phyloP scores from a whole-genome alignment of 2,888 invertebrate species.

The Phymatocera aterrima region DNA sequence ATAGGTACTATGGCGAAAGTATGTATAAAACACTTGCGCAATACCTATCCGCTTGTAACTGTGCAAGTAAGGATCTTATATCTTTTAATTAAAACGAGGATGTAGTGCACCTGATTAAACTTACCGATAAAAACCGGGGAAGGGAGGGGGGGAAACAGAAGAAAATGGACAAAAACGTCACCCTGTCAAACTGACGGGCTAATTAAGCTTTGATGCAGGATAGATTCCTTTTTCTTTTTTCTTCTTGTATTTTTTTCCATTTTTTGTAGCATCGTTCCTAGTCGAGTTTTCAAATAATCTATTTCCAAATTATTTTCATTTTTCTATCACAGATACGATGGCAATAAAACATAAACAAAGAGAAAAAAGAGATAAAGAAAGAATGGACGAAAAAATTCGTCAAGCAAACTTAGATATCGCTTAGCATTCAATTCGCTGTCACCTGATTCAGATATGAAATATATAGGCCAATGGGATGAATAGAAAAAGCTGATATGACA shows the following conservation, averaged over 20 bases:
- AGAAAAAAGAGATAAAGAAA: no score
- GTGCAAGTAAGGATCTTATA: conserved; percentile 23
- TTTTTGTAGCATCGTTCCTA: no score
- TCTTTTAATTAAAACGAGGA: conserved; percentile 38
- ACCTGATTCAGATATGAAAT: no score
- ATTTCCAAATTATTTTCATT: no score
- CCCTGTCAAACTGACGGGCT: not conserved
- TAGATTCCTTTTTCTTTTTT: no score
- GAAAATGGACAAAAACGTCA: no score
- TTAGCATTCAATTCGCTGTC: not conserved
- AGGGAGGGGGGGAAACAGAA: no score
- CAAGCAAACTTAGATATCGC: not conserved
- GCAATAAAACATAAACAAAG: no score
- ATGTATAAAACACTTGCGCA: conserved; percentile 13
- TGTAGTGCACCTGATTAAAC: conserved; percentile 4
- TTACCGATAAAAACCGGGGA: not conserved
- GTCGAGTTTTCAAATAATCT: no score
- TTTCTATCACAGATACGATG: no score
- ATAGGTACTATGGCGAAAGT: not conserved
- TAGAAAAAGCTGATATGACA: not conserved
- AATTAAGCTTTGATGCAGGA: conserved; percentile 3
- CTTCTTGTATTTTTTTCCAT: no score
- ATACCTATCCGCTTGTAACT: conserved; percentile 22
- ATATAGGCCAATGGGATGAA: not conserved
- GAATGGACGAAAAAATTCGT: not conserved